phyloP scores from a whole-genome alignment of 2,113 vertebrate genomes.

The Aramus guarauna region DNA sequence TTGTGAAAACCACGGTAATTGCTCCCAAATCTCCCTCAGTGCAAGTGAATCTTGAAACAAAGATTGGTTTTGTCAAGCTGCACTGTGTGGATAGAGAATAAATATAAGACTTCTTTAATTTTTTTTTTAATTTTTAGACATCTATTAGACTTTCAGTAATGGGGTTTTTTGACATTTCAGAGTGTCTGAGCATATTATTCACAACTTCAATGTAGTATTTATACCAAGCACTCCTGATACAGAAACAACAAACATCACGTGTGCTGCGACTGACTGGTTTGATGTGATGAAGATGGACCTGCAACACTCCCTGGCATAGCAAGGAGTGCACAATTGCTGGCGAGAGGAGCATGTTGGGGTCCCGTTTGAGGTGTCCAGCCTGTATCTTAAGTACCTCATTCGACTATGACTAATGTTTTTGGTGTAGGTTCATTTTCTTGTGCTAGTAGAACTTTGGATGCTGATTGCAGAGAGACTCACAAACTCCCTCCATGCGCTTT shows the following conservation, averaged over 20 bases:
- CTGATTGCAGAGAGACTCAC: constrained; percentile 1
- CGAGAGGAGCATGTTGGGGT: neutral
- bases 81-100: neutral
- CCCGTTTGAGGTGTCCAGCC: neutral
- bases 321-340: neutral
- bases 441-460: neutral
- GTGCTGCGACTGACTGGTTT: neutral
- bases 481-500: neutral
- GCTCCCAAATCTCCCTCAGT: neutral
- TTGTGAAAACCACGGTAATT: constrained; percentile 12
- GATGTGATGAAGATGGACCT: neutral
- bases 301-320: neutral
- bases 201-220: neutral
- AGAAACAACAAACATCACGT: neutral
- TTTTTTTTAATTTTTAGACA: neutral
- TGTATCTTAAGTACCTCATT: neutral
- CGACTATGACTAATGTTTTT: neutral
- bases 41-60: constrained; percentile 16
- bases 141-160: neutral
- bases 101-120: neutral
- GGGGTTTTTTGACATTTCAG: neutral
- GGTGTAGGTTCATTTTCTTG: neutral
- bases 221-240: neutral
- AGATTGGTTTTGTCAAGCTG: neutral
- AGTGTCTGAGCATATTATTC: neutral